Evolutionary conservation across 2,888 invertebrate species (phyloP).

Genomic region (Diarsia mendica): DNA sequence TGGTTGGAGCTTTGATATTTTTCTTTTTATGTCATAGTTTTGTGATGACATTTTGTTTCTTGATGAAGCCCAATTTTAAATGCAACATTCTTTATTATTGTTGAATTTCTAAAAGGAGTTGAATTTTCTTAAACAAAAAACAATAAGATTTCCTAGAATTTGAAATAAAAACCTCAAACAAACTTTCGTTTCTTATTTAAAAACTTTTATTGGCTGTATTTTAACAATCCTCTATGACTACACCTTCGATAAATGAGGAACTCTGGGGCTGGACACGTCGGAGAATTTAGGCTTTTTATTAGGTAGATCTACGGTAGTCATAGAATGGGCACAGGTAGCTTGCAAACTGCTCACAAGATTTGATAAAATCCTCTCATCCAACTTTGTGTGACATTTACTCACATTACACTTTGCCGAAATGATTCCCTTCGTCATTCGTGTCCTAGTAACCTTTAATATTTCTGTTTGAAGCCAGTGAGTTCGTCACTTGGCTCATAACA

Average conservation of each 20-base stretch:
- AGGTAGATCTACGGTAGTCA: too few relatives aligned
- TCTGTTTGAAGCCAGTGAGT: slow-evolving; percentile 31
- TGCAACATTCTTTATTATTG: background rate
- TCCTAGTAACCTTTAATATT: slow-evolving; percentile 51
- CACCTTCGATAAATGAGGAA: background rate
- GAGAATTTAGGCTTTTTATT: too few relatives aligned
- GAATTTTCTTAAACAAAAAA: background rate
- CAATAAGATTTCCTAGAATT: background rate
- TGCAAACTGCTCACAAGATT: background rate
- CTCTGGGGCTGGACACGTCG: background rate
- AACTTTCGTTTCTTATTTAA: background rate
- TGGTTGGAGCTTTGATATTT: slow-evolving; percentile 28
- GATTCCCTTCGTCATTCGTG: slow-evolving; percentile 32
- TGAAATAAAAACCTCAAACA: background rate
- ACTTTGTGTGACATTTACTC: slow-evolving; percentile 23
- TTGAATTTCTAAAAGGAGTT: background rate
- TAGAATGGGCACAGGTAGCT: too few relatives aligned
- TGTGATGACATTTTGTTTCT: background rate
- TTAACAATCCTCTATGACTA: background rate
- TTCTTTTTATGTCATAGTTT: background rate
- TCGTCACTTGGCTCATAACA: slow-evolving; percentile 24
- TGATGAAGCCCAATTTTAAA: background rate
- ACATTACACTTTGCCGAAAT: slow-evolving; percentile 27
- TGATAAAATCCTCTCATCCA: background rate
- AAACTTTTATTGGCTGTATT: background rate